A percentile compares a stretch with the other conserved stretches of the same genome.
phyloP scores from a whole-genome alignment of 2,888 invertebrate genomes.

The Tipula unca region DNA sequence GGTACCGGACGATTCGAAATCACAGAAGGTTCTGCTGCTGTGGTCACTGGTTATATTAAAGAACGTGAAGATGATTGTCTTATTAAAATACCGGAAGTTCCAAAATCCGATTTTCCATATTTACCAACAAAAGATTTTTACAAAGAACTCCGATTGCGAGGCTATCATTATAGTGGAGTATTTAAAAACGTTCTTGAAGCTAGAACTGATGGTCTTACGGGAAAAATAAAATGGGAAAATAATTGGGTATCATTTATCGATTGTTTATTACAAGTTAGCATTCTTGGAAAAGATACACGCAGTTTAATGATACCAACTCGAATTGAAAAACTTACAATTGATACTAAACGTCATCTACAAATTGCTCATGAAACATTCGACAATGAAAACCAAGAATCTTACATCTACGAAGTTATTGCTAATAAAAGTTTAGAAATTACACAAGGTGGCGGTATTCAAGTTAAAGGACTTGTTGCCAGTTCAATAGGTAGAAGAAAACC shows the following conservation, averaged over 20 bases:
- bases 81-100: constrained; percentile 26
- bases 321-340: constrained; percentile 59
- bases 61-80: constrained; percentile 44
- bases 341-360: constrained; percentile 53
- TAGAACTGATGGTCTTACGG: constrained; percentile 36
- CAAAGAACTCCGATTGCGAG: constrained; percentile 59
- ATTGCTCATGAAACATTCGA: constrained; percentile 40
- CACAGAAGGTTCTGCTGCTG: constrained; percentile 57
- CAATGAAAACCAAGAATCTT: constrained; percentile 29
- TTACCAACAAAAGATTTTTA: constrained; percentile 58
- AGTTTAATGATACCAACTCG: constrained; percentile 67
- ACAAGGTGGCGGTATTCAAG: constrained; percentile 66
- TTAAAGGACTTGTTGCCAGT: constrained; percentile 67
- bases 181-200: constrained; percentile 35
- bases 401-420: constrained; percentile 34
- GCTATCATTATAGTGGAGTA: constrained; percentile 51
- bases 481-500: constrained; percentile 60
- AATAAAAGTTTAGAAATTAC: constrained; percentile 34
- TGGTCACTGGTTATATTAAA: constrained; percentile 61
- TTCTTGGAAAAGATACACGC: constrained; percentile 59
- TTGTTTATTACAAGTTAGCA: constrained; percentile 75
- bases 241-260: constrained; percentile 88
- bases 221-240: constrained; percentile 55
- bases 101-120: constrained; percentile 31
- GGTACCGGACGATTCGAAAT: constrained; percentile 56